These are phyloP conservation scores for Timema cristinae DNA, from an alignment of 2,888 invertebrate genomes.

Conservation along the genomic window DNA sequence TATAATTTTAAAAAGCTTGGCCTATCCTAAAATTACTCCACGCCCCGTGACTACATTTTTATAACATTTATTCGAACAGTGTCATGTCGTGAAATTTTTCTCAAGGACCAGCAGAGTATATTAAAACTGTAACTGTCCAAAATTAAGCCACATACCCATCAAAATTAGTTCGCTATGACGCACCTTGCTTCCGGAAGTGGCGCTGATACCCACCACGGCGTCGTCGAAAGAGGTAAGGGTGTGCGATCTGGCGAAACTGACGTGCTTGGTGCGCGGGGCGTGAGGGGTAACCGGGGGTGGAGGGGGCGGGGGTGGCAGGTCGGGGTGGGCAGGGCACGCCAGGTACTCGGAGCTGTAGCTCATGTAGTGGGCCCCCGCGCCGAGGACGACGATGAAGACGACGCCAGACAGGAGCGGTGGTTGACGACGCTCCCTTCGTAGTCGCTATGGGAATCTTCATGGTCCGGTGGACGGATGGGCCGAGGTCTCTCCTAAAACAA, in stretches of 20 bases:
- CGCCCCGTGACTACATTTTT: no score
- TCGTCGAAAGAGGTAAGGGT: slow-evolving; percentile 82
- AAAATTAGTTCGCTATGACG: no score
- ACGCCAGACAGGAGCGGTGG: slow-evolving; percentile 24
- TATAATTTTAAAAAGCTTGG: no score
- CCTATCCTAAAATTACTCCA: no score
- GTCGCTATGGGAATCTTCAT: slow-evolving; percentile 11
- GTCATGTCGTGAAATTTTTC: no score
- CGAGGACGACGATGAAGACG: slow-evolving; percentile 29
- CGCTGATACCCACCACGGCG: slow-evolving; percentile 46
- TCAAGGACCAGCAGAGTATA: no score
- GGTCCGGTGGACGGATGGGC: slow-evolving; percentile 37
- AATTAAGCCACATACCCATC: no score
- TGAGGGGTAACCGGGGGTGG: slow-evolving; percentile 52
- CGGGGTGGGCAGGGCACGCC: slow-evolving; percentile 48
- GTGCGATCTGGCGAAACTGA: slow-evolving; percentile 84
- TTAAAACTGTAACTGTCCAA: no score
- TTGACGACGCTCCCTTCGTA: slow-evolving; percentile 33
- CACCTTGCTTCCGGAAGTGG: no score
- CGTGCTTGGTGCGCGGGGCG: slow-evolving; percentile 67
- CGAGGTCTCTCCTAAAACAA: slow-evolving; percentile 33
- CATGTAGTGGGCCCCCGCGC: slow-evolving; percentile 35
- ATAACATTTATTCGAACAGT: no score
- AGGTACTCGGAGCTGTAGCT: slow-evolving; percentile 45
- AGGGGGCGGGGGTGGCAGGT: slow-evolving; percentile 46